Evolutionary conservation across 1,140 invertebrate genomes (phyloP), one percentile per base, ranked within the genome.

Genomic region (Neodiprion virginianus): DNA sequence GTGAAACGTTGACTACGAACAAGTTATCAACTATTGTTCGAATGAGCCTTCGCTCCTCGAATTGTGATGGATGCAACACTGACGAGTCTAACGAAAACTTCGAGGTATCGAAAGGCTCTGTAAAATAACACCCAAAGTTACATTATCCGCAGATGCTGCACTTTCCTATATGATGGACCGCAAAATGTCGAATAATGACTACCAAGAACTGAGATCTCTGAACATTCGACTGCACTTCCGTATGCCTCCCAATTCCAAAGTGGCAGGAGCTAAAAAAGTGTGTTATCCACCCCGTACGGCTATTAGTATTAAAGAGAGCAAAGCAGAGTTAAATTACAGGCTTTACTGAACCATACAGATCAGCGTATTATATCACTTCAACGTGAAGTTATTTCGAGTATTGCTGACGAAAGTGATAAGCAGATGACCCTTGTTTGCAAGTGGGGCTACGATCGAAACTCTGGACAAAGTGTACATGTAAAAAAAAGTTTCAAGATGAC

Each of bases 401-500:
- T 17, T 17, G 17, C 17, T 17, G 17, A 17, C 17, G 17, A 17
- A 17, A 69, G 53, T 40, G 50, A 28, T 65, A 72, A 86, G 17
- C 74, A 72, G 17, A 79, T 83, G 73, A 72, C 72, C 71, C 65
- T 49, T 53, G 48, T n/a, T 75, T 1, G 76, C 76, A 77, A 66
- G 14, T 23, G 76, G 79, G 23, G 78, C 78, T 23, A 79, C 2
- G 61, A 85, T 76, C 83, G 83, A 10, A 79, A 48, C 72, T 83
- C 81, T 5, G 80, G 77, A 10, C 80, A 83, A 65, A 79, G 75
- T 76, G 40, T 28, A 40, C 28, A 69, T 84, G 81, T 69, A 83
- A 83, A 72, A 79, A 86, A 79, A 81, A 77, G 75, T 84, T 85
- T 78, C 23, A n/a, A 23, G 71, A 80, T 65, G 65, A 76, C 12